phyloP scores from a whole-genome alignment of 1,140 invertebrate genomes.

The Anoplophora glabripennis region DNA sequence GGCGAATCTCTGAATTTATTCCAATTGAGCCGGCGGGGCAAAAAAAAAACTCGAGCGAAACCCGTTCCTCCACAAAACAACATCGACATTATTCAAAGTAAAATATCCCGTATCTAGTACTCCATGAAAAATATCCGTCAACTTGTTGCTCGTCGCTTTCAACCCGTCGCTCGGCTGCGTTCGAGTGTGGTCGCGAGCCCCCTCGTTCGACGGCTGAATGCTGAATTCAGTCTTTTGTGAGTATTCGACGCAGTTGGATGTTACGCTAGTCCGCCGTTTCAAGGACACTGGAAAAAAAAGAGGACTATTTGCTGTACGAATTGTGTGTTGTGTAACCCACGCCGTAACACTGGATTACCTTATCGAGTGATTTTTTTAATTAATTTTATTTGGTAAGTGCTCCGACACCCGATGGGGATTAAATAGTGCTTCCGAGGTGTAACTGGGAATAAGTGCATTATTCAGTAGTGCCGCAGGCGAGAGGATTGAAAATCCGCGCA shows the following conservation, averaged over 20 bases:
- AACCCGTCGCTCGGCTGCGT: slow-evolving; percentile 5
- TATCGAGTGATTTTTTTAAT: slow-evolving; percentile 1
- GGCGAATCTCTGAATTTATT: neutral
- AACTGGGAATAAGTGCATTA: no score
- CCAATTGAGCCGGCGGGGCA: neutral
- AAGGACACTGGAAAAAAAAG: slow-evolving; percentile 10
- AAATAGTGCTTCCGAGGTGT: slow-evolving; percentile 1
- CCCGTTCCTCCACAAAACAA: slow-evolving; percentile 16
- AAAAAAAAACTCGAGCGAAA: slow-evolving; percentile 15
- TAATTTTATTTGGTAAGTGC: slow-evolving; percentile 6
- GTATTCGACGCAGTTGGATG: slow-evolving; percentile 3
- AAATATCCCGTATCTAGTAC: slow-evolving; percentile 13
- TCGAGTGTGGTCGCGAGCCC: neutral
- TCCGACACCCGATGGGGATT: neutral
- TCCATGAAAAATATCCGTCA: slow-evolving; percentile 20
- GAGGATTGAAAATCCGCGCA: no score
- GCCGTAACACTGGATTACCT: no score
- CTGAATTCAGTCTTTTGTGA: slow-evolving; percentile 19
- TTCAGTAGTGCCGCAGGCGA: no score
- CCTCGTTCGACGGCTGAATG: slow-evolving; percentile 6
- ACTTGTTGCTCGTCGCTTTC: slow-evolving; percentile 21
- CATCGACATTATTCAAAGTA: slow-evolving; percentile 14
- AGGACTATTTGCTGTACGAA: neutral
- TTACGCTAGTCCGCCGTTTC: slow-evolving; percentile 10
- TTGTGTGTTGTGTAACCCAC: slow-evolving; percentile 2